Conservation (phyloP, 2,797 vertebrate species). For the Periparus ater region DNA sequence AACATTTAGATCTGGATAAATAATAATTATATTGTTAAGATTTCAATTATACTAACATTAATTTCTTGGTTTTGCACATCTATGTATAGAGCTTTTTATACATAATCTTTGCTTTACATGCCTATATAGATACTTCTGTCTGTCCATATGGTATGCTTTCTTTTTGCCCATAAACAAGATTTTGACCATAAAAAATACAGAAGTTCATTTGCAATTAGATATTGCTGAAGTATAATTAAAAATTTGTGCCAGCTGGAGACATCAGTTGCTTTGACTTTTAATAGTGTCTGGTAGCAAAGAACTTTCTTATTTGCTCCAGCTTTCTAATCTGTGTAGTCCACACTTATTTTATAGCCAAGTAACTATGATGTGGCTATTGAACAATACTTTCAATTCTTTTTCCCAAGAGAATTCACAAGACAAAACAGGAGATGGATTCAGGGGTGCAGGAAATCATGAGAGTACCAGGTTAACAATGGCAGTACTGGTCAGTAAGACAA, state of each 20-base stretch:
- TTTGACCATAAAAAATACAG: neutral
- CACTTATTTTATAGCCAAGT: neutral
- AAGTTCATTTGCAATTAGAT: constrained; percentile 15
- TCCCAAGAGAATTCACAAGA: neutral
- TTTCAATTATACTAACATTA: neutral
- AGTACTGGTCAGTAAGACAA: neutral
- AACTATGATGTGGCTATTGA: neutral
- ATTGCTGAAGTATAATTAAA: constrained; percentile 19
- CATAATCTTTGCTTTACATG: neutral
- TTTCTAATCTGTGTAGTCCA: neutral
- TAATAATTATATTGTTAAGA: neutral
- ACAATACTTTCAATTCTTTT: neutral
- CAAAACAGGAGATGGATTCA: neutral
- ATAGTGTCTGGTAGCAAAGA: neutral
- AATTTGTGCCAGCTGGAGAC: neutral
- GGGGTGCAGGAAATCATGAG: neutral
- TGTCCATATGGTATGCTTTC: neutral
- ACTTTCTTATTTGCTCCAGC: neutral
- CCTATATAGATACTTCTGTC: neutral
- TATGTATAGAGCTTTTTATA: neutral
- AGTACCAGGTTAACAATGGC: neutral
- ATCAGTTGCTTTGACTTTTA: neutral
- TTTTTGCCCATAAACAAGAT: neutral
- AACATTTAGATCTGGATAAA: neutral
- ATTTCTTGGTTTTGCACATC: neutral